A percentile compares a stretch with the other conserved stretches of the same genome.
Conservation (phyloP, 2,113 vertebrate species). For the Empidonax traillii region DNA sequence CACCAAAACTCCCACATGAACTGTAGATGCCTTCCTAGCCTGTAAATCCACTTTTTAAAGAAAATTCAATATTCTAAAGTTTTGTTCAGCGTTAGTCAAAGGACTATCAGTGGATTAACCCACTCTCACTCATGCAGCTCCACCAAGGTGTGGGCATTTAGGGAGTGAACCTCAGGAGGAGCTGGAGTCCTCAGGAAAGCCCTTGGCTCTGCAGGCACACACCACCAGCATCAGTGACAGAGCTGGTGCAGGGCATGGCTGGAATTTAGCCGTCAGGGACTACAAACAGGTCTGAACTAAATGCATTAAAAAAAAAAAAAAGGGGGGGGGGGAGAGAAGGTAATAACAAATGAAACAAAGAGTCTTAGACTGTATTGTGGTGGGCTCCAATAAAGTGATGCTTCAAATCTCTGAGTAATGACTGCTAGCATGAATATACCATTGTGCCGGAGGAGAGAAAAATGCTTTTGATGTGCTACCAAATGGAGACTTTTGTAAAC, state of each 20-base stretch:
- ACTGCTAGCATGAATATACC: constrained; percentile 71
- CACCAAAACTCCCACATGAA: neutral
- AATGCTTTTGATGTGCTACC: constrained; percentile 76
- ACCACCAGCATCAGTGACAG: neutral
- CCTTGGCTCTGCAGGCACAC: accelerated
- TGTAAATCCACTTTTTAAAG: neutral
- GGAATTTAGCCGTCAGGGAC: constrained; percentile 31
- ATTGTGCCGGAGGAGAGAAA: constrained; percentile 65
- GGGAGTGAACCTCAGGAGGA: neutral
- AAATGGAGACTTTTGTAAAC: constrained; percentile 74
- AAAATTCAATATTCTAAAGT: neutral
- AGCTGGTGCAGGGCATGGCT: neutral
- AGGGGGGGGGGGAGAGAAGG: neutral
- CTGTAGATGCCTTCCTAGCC: neutral
- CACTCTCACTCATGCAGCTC: neutral
- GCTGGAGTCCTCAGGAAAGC: neutral
- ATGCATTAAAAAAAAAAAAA: neutral
- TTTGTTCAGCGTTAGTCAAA: neutral
- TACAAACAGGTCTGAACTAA: constrained; percentile 45
- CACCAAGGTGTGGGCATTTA: neutral
- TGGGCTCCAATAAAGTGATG: constrained; percentile 67
- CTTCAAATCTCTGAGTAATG: constrained; percentile 74
- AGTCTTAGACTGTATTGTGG: constrained; percentile 67
- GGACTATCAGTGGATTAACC: neutral
- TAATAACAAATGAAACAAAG: constrained; percentile 69